Base-by-base conservation (phyloP, 1,140 invertebrate species). In the Pristionchus pacificus region DNA sequence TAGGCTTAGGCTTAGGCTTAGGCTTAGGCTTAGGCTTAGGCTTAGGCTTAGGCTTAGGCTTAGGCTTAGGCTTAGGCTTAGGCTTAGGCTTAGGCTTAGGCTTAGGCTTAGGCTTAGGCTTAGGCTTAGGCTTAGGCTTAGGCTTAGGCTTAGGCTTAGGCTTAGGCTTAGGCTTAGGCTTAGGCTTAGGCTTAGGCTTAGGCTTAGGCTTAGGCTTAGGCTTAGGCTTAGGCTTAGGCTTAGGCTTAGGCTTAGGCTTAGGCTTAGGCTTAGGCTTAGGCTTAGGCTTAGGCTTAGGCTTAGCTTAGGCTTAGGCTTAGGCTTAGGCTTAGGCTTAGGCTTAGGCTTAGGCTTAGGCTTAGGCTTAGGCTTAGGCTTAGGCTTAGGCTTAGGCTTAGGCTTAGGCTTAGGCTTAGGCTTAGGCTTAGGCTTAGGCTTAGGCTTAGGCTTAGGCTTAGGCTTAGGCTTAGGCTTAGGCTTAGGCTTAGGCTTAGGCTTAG, bases 41-140 rank as follows among this genome's bases (percentile, higher is more conserved):
- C 33, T 55, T 66, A 66, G 64, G 30, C 33, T 66, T 66, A 66
- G 64, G 64, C 64, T 66, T 66, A 66, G 64, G 64, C 33, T 66
- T 66, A 66, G 64, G 64, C 64, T 66, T 60, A 60, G n/a, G n/a
- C n/a, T n/a, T n/a, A n/a, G n/a, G 59, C 59, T 60, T 60, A 60
- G 59, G 59, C 59, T 60, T 60, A 60, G 59, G 59, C 59, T 60
- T 60, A 60, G 59, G 62, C 62, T 64, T 64, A 64, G 27, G 27
- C 30, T 30, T 28, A 32, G 62, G 62, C 62, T 64, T 64, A 64
- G 62, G 62, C 62, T 60, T 66, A 57, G 25, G 65, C 25, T 58
- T 67, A 67, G 65, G n/a, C n/a, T n/a, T n/a, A n/a, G 65, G 59
- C 49, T 58, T 67, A 67, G 49, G 65, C 65, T 58, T 58, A 67